A percentile compares a stretch with the other conserved stretches of the same genome.
Conservation (phyloP, 2,113 vertebrate species). For the Anseranas semipalmata region DNA sequence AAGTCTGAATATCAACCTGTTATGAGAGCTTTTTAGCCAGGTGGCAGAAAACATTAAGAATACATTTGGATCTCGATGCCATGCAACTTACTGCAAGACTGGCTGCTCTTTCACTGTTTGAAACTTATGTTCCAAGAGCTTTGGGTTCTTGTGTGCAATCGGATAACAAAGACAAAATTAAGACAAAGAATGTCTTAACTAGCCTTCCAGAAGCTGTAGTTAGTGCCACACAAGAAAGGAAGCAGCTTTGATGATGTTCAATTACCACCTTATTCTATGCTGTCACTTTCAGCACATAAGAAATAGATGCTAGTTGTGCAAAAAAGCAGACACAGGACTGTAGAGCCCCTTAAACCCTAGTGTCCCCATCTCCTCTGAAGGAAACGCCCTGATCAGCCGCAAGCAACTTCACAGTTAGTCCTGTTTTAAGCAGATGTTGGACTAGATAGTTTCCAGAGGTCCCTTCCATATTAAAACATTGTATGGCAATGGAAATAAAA, state of each 20-base stretch:
- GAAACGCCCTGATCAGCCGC: neutral
- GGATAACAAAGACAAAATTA: neutral
- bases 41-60: neutral
- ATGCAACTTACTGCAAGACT: neutral
- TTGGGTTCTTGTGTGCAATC: neutral
- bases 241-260: neutral
- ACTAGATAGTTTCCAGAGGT: neutral
- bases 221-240: neutral
- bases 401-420: neutral
- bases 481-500: neutral
- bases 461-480: neutral
- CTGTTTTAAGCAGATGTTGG: neutral
- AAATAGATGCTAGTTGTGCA: neutral
- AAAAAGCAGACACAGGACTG: neutral
- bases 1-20: neutral
- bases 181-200: neutral
- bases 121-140: neutral
- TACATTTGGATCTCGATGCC: neutral
- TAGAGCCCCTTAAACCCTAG: neutral
- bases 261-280: neutral
- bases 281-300: neutral
- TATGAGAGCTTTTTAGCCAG: neutral
- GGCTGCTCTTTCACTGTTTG: neutral
- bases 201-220: neutral
- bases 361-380: neutral